Evolutionary conservation across 2,888 invertebrate genomes (phyloP), one percentile per base, ranked within the genome.

Genomic region (Cloeon dipterum): DNA sequence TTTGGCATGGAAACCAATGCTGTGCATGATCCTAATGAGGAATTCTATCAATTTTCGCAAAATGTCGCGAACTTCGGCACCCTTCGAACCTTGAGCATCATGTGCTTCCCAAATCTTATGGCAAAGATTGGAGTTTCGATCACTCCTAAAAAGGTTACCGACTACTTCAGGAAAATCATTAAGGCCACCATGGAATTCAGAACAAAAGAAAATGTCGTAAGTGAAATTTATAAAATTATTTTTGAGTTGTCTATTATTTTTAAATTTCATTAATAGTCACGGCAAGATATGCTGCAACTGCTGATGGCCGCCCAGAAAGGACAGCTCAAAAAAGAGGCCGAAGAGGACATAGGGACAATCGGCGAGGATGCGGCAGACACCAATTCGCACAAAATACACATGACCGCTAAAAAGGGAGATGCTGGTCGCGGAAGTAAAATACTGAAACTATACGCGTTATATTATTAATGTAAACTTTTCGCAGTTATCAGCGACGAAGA

Each of bases 1-100:
- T 46, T 45, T 36, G 46, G 46, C 5, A 36, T 46, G 4, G 36
- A 41, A 20, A 34, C 33, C 25, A 40, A 45, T 32, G 44, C 45
- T 2, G 32, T 44, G 4, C 34, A 43, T 20, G 36, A 45, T 8
- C 38, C 38, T 3, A 32, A 42, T 8, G 43, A 43, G 21, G 26
- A 40, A 16, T 45, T 45, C 32, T 42, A 41, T 25, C 33, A 26
- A 21, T 42, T 40, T 37, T 42, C 42, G 3, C 37, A 40, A 26
- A n/a, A 34, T 3, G 8, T 32, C 2, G 39, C 39, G 7, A 23
- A 33, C 10, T 33, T 37, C n/a, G 29, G 35, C 19, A 17, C 17
- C n/a, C 1, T 19, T 3, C 20, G 10, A 13, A 14, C 16, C 7
- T 29, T 29, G 13, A 5, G 29, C 7, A 29, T 14, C 14, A 16